A percentile compares a stretch with the other conserved stretches of the same genome.
phyloP scores from a whole-genome alignment of 2,113 vertebrate species.

The Merops nubicus region DNA sequence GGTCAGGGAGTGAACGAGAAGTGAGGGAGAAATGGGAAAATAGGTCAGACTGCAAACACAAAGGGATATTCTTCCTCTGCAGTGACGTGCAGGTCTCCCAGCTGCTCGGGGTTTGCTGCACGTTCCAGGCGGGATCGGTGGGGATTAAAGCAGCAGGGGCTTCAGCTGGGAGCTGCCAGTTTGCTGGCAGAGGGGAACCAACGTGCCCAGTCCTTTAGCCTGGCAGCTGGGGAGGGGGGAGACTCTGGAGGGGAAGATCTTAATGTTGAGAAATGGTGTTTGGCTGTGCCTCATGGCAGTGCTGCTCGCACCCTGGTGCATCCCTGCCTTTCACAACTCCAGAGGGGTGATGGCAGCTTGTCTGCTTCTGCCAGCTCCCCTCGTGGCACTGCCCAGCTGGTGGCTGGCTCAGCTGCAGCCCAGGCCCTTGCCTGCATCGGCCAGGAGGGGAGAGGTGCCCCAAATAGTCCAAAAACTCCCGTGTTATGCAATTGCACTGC shows the following conservation, averaged over 20 bases:
- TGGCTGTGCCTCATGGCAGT: neutral
- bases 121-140: neutral
- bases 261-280: neutral
- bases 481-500: accelerated
- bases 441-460: neutral
- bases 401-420: neutral
- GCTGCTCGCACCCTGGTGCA: accelerated
- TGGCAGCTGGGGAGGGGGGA: neutral
- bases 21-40: neutral
- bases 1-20: neutral
- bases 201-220: neutral
- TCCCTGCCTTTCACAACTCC: neutral
- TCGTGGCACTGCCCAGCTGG: neutral
- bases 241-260: neutral
- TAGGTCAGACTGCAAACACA: conserved; percentile 46
- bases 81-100: neutral
- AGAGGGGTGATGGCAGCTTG: neutral
- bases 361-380: neutral
- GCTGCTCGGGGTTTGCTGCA: neutral
- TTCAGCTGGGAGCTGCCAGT: neutral
- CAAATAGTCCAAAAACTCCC: neutral
- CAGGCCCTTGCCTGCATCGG: accelerated
- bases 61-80: neutral
- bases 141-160: conserved; percentile 14
- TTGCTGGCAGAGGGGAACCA: accelerated